Conservation (phyloP, 2,888 invertebrate genomes). For the Choreutis nemorana region DNA sequence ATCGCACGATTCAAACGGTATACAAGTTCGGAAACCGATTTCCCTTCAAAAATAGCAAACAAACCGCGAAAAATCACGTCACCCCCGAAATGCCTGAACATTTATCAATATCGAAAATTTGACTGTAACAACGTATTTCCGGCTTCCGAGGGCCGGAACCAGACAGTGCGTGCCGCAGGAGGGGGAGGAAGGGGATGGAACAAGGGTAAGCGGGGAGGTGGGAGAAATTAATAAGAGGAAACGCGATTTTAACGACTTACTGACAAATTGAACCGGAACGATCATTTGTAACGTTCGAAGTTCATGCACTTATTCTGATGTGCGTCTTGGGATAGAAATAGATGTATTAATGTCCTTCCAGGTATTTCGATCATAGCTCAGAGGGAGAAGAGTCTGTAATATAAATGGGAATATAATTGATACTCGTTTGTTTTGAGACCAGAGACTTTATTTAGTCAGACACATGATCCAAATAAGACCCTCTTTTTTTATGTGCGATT, state of each 20-base stretch:
- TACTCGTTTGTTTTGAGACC: too few species aligned
- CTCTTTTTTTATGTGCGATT: too few species aligned
- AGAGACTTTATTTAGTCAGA: too few species aligned
- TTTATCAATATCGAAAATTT: slow-evolving; percentile 39
- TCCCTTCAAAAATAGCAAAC: background rate
- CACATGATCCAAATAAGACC: too few species aligned
- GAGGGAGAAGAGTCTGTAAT: too few species aligned
- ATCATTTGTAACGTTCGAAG: slow-evolving; percentile 47
- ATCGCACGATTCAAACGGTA: too few species aligned
- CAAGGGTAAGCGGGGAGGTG: too few species aligned
- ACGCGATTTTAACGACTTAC: slow-evolving; percentile 52
- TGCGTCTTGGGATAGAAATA: too few species aligned
- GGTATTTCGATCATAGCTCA: too few species aligned
- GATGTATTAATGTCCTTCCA: too few species aligned
- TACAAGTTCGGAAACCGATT: slow-evolving; percentile 1
- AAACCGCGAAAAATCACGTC: slow-evolving; percentile 1
- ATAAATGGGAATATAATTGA: too few species aligned
- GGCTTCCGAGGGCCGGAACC: slow-evolving; percentile 26
- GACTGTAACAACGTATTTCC: slow-evolving; percentile 34
- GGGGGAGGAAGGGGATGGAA: too few species aligned
- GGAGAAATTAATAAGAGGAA: slow-evolving; percentile 57
- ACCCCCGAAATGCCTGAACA: slow-evolving; percentile 12
- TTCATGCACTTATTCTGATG: slow-evolving; percentile 24
- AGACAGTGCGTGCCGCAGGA: slow-evolving; percentile 25
- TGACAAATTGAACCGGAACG: slow-evolving; percentile 51